Base-by-base conservation (phyloP, 2,888 invertebrate genomes). In the Troglohyphantes excavatus region DNA sequence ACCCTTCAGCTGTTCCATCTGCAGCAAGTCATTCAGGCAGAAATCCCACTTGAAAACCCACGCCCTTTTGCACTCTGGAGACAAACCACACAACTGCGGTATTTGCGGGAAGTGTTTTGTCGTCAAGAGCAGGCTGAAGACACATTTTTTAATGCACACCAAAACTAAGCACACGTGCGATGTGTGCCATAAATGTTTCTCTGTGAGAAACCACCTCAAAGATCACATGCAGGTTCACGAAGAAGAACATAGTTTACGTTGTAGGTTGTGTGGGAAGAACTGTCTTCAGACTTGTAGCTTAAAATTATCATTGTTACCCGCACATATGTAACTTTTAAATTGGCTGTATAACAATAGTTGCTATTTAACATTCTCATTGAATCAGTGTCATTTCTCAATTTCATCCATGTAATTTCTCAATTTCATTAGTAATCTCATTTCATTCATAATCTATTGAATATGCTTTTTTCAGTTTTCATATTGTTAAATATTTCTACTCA, bases 21-120 rank as follows among this genome's bases (percentile, higher is more conserved):
- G 90, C 27, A 85, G 65, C 29, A 90, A 90, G 68, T 81, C 90
- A 3, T 90, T 90, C 68, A 65, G 90, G 29, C 90, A 90, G 29
- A 90, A 90, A 68, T 90, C 90, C n/a, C 90, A 90, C 27, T 21
- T 90, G 26, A 90, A 90, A 63, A 90, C 90, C 11, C 90, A 90
- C 43, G 53, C 79, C 17, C 75, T 90, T 26, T 27, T 90, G 17
- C 90, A 90, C 81, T 73, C 90, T 21, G 84, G 84, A 11, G 84
- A 85, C n/a, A 84, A 76, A 43, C 90, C 90, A 13, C 90, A 90
- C 46, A 90, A 81, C 33, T 90, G 90, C 75, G 85, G 81, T 53
- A 73, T 90, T 27, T 90, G 90, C 79, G 90, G 90, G 1, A 90
- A 90, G 59, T 85, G 90, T 59, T 90, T 90, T 39, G 90, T 90